A percentile compares a stretch with the other conserved stretches of the same genome.
Conservation (phyloP, 2,113 vertebrate genomes). For the Hippocampus guttulatus region DNA sequence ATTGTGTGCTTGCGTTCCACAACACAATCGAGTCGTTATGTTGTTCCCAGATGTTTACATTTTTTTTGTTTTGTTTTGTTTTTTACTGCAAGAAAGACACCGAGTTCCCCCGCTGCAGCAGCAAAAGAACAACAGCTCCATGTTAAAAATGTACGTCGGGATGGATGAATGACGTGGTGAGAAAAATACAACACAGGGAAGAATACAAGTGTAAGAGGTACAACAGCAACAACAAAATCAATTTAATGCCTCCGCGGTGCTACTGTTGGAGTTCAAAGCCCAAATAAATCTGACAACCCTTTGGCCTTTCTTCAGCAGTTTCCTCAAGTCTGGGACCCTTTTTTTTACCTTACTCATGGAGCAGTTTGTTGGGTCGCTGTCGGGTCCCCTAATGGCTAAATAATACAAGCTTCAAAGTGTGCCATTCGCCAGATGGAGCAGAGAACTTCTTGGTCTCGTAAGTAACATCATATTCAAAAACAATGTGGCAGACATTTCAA, state of each 20-base stretch:
- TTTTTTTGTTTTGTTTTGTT: too few species aligned
- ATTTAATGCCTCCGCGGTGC: background rate
- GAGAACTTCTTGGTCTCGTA: conserved; percentile 52
- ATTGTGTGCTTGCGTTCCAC: background rate
- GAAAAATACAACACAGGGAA: background rate
- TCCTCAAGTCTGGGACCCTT: conserved; percentile 15
- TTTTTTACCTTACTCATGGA: conserved; percentile 48
- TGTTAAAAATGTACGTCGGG: background rate
- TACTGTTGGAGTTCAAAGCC: background rate
- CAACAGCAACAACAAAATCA: background rate
- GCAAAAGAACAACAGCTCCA: background rate
- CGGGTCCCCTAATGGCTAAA: conserved; percentile 59
- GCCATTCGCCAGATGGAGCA: conserved; percentile 55
- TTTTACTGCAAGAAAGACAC: background rate
- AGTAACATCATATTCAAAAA: conserved; percentile 55
- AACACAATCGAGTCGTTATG: background rate
- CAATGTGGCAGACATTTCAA: conserved; percentile 3
- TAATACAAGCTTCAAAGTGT: conserved; percentile 60
- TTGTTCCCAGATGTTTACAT: background rate
- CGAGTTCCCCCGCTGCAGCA: background rate
- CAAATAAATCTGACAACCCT: background rate
- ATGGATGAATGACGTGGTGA: background rate
- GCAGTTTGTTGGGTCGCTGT: conserved; percentile 53
- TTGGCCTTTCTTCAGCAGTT: background rate
- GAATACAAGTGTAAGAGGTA: background rate